These are phyloP conservation scores for Eufriesea mexicana DNA, from an alignment of 1,140 invertebrate genomes.

Conservation along the genomic window DNA sequence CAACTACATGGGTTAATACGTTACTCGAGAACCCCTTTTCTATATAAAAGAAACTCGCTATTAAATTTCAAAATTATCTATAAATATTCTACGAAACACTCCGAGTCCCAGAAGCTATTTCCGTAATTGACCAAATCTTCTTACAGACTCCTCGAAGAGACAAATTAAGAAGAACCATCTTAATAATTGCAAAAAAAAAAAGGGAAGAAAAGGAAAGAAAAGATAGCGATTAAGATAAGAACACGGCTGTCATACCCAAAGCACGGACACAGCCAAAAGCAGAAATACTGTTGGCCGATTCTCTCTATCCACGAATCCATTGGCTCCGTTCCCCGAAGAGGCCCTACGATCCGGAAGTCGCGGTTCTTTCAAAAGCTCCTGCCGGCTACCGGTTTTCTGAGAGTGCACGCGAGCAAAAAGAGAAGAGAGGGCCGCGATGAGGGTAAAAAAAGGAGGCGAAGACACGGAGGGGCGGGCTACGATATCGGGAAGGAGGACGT, in stretches of 20 bases:
- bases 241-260: too few relatives aligned
- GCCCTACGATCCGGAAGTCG: slow-evolving; percentile 48
- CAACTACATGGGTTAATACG: too few relatives aligned
- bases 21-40: too few relatives aligned
- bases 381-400: slow-evolving; percentile 58
- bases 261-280: not conserved
- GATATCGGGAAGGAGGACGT: slow-evolving; percentile 70
- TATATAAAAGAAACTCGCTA: too few relatives aligned
- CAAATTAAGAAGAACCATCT: too few relatives aligned
- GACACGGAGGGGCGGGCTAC: slow-evolving; percentile 45
- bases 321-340: slow-evolving; percentile 5
- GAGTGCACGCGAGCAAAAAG: slow-evolving; percentile 52
- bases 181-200: too few relatives aligned
- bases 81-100: too few relatives aligned
- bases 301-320: not conserved
- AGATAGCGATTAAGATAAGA: too few relatives aligned
- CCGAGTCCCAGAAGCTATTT: too few relatives aligned
- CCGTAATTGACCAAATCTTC: too few relatives aligned
- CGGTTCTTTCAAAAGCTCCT: slow-evolving; percentile 29
- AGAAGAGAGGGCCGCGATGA: slow-evolving; percentile 28
- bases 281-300: slow-evolving; percentile 13
- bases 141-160: too few relatives aligned
- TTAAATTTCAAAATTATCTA: too few relatives aligned
- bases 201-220: not conserved
- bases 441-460: slow-evolving; percentile 9